Evolutionary conservation across 2,797 vertebrate genomes (phyloP), one percentile per base, ranked within the genome.

Genomic region (Eulemur coronatus): DNA sequence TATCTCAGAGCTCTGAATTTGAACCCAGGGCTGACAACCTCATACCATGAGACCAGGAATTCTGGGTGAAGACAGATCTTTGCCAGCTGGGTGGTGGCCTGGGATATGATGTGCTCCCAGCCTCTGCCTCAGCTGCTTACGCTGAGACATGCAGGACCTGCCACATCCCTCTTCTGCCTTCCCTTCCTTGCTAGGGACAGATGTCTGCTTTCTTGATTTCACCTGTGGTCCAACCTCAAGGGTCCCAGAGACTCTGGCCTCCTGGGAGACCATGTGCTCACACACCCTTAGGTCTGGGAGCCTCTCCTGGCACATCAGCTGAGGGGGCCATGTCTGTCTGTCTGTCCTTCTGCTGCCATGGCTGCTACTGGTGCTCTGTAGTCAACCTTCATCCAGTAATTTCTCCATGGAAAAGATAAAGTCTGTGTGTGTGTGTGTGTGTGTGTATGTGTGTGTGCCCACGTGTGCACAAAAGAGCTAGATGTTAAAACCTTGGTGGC

Each of bases 341-440:
- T 7, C 82, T 88, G 81, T 48, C 35, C 46, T 1, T 69, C 26
- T 61, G 63, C 38, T 38, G 9, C 43, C 33, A 4, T 63, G 20
- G 11, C n/a, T 78, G 26, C 30, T 72, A 7, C 33, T 73, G 12
- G 59, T 76, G 18, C 22, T 85, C 7, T 5, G 33, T 24, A 38
- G 61, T 57, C 24, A 76, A 14, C 2, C 10, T n/a, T 30, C 14
- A 43, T n/a, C 14, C 57, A 63, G 26, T 41, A 33, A 30, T 89
- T 80, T 80, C 24, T 67, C 61, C 38, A 48, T 22, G 43, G 38
- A 4, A 69, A 78, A 50, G 48, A 20, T 24, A 55, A 85, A 50
- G 10, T 18, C 0, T n/a, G 4, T 59, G 2, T 35, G 4, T 26
- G 2, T 20, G 20, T 5, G 43, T 46, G 15, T 78, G 4, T 33